Evolutionary conservation across 2,888 invertebrate species (phyloP).

Genomic region (Stramonita haemastoma): DNA sequence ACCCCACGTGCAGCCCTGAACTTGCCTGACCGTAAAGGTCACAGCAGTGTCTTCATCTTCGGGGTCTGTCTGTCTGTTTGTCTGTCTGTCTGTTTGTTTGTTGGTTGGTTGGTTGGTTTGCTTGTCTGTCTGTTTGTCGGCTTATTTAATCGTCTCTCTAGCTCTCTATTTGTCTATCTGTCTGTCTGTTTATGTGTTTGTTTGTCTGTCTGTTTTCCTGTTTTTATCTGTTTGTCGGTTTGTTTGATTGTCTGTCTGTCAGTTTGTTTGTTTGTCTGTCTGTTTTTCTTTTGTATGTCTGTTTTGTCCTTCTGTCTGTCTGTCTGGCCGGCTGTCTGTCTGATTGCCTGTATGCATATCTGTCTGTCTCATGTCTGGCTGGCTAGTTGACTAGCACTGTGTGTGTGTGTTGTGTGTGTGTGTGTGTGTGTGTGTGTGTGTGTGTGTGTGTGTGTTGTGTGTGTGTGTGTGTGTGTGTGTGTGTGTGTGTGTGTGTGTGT

Average conservation of each 20-base stretch:
- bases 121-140: neutral
- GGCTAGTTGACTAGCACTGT: neutral
- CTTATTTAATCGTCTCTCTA: neutral
- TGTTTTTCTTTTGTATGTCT: neutral
- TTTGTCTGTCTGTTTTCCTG: neutral
- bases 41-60: conserved; percentile 36
- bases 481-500: neutral
- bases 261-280: neutral
- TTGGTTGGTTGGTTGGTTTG: neutral
- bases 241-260: neutral
- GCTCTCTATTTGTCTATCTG: neutral
- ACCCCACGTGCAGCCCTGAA: conserved; percentile 40
- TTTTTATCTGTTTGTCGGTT: neutral
- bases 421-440: neutral
- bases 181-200: neutral
- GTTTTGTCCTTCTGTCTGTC: neutral
- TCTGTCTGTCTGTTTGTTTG: neutral
- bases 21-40: conserved; percentile 20
- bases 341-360: neutral
- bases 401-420: neutral
- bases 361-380: neutral
- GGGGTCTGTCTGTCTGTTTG: conserved; percentile 32
- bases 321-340: neutral
- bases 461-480: neutral
- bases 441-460: neutral